Base-by-base conservation (phyloP, 2,797 vertebrate genomes). In the Neosilurus mollespiculum region DNA sequence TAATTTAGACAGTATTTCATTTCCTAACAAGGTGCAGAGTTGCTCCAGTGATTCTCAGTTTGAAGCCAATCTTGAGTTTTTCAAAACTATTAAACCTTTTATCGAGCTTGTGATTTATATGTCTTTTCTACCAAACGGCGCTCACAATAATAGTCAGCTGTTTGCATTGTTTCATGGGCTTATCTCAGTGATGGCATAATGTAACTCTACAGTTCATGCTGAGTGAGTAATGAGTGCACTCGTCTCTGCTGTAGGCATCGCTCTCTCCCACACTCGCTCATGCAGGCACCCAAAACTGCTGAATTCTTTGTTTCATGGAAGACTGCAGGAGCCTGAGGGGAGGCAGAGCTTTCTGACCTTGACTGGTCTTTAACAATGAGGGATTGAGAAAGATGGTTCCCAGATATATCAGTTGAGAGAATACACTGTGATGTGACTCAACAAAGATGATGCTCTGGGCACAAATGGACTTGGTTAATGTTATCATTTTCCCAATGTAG, bases 301-400 rank as follows among this genome's bases (percentile, higher is more conserved):
- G 93, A 94, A 94, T 92, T 92, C 86, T 90, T n/a, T 83, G 82
- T 92, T 93, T 93, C 89, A 91, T 92, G 70, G 70, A 92, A 89
- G 89, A 92, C 93, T 93, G 94, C 93, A 91, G 91, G 84, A 85
- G 81, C 81, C 86, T 85, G 79, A 87, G 78, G 79, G 53, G 81
- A 86, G 90, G 93, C 91, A 93, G 91, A 90, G 90, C 86, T 69
- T 87, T 54, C 53, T 84, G 82, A 88, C 88, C 85, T 90, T 85
- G 83, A 81, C 85, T 65, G 54, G 58, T 83, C 81, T n/a, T 87
- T 82, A 78, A 83, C 37, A 82, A 73, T 82, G 72, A 79, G 61
- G 73, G 79, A 79, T 75, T 75, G 43, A 85, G 65, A 70, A 20
- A 62, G 73, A 73, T 26, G 53, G 24, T 51, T 54, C 3, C 43